Conservation (phyloP, 2,888 invertebrate genomes). For the Metellina segmentata region DNA sequence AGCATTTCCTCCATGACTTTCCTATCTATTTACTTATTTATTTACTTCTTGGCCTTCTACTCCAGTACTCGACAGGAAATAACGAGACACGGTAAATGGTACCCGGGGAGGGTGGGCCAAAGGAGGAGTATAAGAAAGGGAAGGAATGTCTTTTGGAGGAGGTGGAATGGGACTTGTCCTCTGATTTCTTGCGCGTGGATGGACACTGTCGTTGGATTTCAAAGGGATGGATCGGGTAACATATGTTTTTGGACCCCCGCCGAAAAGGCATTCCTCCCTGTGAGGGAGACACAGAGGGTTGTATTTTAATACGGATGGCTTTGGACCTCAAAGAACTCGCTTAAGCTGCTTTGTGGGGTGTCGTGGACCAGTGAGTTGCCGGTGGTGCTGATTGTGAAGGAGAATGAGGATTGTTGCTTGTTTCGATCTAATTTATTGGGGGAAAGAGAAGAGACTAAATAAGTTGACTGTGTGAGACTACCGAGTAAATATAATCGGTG, state of each 20-base stretch:
- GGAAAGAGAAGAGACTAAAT: too few species aligned
- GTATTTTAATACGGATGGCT: constrained; percentile 9
- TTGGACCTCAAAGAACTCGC: constrained; percentile 2
- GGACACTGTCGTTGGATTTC: constrained; percentile 31
- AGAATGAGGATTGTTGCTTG: background rate
- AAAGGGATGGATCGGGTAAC: constrained; percentile 33
- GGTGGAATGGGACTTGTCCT: background rate
- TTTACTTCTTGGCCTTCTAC: constrained; percentile 18
- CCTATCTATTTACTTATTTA: constrained; percentile 10
- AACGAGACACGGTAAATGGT: constrained; percentile 31
- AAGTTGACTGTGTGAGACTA: too few species aligned
- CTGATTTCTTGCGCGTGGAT: constrained; percentile 29
- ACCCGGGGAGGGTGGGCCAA: background rate
- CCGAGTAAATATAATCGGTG: too few species aligned
- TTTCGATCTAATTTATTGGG: too few species aligned
- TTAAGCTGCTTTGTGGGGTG: background rate
- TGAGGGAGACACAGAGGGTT: background rate
- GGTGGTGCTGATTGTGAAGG: background rate
- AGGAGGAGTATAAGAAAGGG: constrained; percentile 3
- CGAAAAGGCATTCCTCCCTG: background rate
- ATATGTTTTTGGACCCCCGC: constrained; percentile 24
- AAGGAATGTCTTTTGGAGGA: background rate
- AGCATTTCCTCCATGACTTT: background rate
- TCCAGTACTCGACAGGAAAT: constrained; percentile 39
- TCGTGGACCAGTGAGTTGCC: background rate